Evolutionary conservation across 1,140 invertebrate species (phyloP), one percentile per base, ranked within the genome.

Genomic region (Drosophila insularis): DNA sequence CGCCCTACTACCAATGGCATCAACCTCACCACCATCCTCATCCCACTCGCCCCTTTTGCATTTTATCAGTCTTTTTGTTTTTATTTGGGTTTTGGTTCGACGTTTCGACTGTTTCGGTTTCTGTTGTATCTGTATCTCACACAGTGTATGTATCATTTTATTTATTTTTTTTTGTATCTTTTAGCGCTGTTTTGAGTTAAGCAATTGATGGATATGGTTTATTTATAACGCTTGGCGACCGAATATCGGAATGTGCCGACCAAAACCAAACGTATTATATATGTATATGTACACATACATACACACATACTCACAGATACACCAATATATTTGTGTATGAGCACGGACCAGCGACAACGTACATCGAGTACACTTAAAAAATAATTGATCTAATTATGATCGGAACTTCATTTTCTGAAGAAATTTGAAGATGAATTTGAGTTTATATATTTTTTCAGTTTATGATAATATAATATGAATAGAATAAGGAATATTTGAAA

Each of bases 131-230:
- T 86, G 73, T 76, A 64, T 63, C 60, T 76, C 68, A 50, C 43
- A 50, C 8, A 50, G 43, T 77, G 78, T 74, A 55, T 84, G 74
- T 86, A 77, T 76, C 67, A 71, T 37, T 71, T 32, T 70, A 40
- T 63, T 70, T 27, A 27, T 27, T 56, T 35, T 78, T 79, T 76
- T 75, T 89, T 89, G 84, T 89, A 89, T 89, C 84, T 89, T 84
- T 89, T 89, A 89, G 80, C 84, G 82, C 80, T 82, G 82, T 89
- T 89, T 89, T 89, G 85, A 84, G 84, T 89, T 89, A 89, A 89
- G 84, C 84, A 89, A 89, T 89, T 89, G 84, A 89, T 89, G 84
- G 84, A 89, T 89, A 89, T 89, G 84, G 84, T 89, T 89, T 89
- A 89, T 89, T 89, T 89, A 89, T 89, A 89, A 89, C 84, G 84